Evolutionary conservation across 2,113 vertebrate species (phyloP).

Genomic region (Stomatorhinus ivindoensis): DNA sequence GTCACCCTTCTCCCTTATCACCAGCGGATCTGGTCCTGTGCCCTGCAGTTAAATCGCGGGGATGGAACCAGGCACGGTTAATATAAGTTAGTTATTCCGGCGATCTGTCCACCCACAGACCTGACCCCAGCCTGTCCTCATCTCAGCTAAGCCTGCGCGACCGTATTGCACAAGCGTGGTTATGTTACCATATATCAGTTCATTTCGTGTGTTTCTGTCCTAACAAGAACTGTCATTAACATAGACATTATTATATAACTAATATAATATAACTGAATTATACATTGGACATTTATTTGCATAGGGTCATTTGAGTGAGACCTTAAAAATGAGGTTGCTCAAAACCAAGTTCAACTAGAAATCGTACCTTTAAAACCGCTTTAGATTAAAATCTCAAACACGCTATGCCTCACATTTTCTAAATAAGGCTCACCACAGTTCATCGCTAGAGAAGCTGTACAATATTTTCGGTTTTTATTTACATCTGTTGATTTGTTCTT

Average conservation of each 20-base stretch:
- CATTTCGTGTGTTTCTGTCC: background rate
- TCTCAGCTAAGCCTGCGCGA: background rate
- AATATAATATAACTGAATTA: background rate
- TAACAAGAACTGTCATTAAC: background rate
- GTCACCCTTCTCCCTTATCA: background rate
- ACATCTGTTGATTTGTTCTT: background rate
- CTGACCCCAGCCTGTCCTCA: background rate
- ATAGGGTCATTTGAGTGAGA: background rate
- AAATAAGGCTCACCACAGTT: background rate
- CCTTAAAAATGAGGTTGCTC: background rate
- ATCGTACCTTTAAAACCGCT: background rate
- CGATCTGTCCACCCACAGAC: background rate
- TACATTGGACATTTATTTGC: background rate
- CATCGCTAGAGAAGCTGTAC: background rate
- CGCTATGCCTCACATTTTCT: background rate
- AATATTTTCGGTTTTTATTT: background rate
- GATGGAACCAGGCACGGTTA: background rate
- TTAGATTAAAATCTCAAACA: background rate
- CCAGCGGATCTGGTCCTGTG: background rate
- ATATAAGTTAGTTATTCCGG: background rate
- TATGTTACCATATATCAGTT: background rate
- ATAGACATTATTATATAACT: background rate
- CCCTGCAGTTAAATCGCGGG: background rate
- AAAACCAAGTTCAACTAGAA: background rate
- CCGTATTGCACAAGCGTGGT: background rate